Percentiles rank a stretch among this genome's conserved stretches.
These are phyloP conservation scores for Camptogramma bilineatum DNA, from an alignment of 2,888 invertebrate species.

Conservation along the genomic window DNA sequence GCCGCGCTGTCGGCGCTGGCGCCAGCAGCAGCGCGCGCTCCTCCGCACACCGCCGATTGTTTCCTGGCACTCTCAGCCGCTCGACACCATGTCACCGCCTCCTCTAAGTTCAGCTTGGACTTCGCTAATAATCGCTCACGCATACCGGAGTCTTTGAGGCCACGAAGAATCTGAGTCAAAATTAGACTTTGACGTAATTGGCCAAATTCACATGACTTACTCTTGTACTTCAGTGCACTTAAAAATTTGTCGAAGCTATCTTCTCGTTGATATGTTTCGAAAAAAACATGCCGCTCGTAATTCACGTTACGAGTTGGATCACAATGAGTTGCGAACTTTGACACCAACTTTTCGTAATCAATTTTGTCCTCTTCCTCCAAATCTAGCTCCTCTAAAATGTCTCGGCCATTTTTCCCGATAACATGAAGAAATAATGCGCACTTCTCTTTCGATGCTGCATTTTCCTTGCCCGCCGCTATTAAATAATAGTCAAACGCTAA, in stretches of 20 bases:
- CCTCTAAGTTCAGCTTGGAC: constrained; percentile 11
- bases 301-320: constrained; percentile 26
- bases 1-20: not conserved
- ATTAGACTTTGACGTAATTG: constrained; percentile 30
- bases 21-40: not conserved
- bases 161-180: constrained; percentile 36
- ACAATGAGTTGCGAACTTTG: constrained; percentile 4
- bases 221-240: constrained; percentile 23
- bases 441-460: constrained; percentile 6
- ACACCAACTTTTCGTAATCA: constrained; percentile 5
- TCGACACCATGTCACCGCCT: constrained; percentile 19
- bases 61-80: constrained; percentile 15
- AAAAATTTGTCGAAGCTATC: constrained; percentile 32
- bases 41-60: constrained; percentile 6
- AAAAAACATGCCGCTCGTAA: constrained; percentile 32
- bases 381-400: not conserved
- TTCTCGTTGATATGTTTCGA: constrained; percentile 28
- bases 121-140: constrained; percentile 18
- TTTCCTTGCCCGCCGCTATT: constrained; percentile 19
- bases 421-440: constrained; percentile 13
- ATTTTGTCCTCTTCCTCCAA: not conserved
- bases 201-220: constrained; percentile 33
- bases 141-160: constrained; percentile 28
- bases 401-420: constrained; percentile 3
- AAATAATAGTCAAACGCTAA: constrained; percentile 23